Evolutionary conservation across 2,797 vertebrate genomes (phyloP), one percentile per base, ranked within the genome.

Genomic region (Caiman crocodilus): DNA sequence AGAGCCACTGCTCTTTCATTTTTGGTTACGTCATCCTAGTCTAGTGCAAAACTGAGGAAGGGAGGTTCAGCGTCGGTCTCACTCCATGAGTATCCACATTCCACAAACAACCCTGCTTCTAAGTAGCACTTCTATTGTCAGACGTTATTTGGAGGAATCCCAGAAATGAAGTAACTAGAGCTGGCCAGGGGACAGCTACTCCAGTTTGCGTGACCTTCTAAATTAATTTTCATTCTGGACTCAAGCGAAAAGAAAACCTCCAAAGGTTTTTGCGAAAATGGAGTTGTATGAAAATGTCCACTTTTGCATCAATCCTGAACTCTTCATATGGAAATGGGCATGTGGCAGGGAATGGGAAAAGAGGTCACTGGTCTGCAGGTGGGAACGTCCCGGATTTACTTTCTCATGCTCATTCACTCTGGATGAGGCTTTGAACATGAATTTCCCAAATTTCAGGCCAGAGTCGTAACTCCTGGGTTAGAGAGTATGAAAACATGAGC

Each of bases 1-100:
- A 82, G 95, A 97, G 84, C 82, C 50, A 77, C 84, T 58, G 60
- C 11, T 94, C 81, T 90, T 97, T 96, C 95, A 95, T 95, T 63
- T 92, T 91, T 90, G 56, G 42, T 82, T 95, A 74, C 80, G 82
- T 56, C 58, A 78, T 90, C 94, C 93, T 85, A 94, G 88, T 85
- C 95, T 96, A 6, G 64, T 7, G 11, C 30, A 55, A 14, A 5
- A 10, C 0, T 71, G 76, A 20, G 76, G 25, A 35, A 1, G 6
- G 61, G 71, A 96, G 94, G 86, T 87, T 79, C 74, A 79, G 64
- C 28, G 15, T 17, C 63, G 92, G 71, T 92, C 50, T 7, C 85
- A 58, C 76, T 91, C 50, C 89, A 35, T 88, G 88, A 90, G 71
- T 56, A 95, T 67, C 79, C 76, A 93, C 69, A 93, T 90, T 94